Evolutionary conservation across 2,888 invertebrate genomes (phyloP).

Genomic region (Morpho achilles): DNA sequence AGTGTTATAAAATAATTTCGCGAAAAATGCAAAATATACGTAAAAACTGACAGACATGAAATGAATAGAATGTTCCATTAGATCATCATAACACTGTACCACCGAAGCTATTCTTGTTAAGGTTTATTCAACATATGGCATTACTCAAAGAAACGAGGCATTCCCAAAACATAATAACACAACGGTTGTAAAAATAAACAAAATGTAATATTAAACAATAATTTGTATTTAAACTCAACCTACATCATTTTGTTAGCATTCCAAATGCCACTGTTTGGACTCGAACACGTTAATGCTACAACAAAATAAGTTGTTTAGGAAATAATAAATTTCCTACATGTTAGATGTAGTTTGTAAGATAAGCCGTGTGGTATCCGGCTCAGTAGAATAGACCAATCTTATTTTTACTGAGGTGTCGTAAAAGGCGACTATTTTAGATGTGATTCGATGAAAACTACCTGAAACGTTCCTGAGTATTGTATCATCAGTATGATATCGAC

Average conservation of each 20-base stretch:
- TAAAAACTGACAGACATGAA: too few relatives aligned
- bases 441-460: too few relatives aligned
- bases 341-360: slow-evolving; percentile 8
- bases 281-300: slow-evolving; percentile 23
- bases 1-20: too few relatives aligned
- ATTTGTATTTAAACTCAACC: slow-evolving; percentile 31
- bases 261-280: slow-evolving; percentile 25
- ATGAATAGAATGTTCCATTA: slow-evolving; percentile 1
- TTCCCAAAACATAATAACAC: slow-evolving; percentile 32
- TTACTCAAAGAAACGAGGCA: slow-evolving; percentile 39
- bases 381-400: too few relatives aligned
- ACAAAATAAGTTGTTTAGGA: slow-evolving; percentile 20
- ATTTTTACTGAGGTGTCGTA: too few relatives aligned
- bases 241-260: slow-evolving; percentile 35
- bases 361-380: background rate
- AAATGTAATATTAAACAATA: slow-evolving; percentile 26
- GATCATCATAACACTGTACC: slow-evolving; percentile 7
- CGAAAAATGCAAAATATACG: too few relatives aligned
- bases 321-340: slow-evolving; percentile 16
- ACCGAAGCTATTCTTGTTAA: slow-evolving; percentile 14
- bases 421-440: background rate
- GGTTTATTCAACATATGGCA: slow-evolving; percentile 33
- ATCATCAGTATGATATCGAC: too few relatives aligned
- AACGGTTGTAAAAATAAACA: slow-evolving; percentile 58
- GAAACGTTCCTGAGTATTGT: too few relatives aligned